Conservation (phyloP, 2,797 vertebrate genomes). For the Pygocentrus nattereri region DNA sequence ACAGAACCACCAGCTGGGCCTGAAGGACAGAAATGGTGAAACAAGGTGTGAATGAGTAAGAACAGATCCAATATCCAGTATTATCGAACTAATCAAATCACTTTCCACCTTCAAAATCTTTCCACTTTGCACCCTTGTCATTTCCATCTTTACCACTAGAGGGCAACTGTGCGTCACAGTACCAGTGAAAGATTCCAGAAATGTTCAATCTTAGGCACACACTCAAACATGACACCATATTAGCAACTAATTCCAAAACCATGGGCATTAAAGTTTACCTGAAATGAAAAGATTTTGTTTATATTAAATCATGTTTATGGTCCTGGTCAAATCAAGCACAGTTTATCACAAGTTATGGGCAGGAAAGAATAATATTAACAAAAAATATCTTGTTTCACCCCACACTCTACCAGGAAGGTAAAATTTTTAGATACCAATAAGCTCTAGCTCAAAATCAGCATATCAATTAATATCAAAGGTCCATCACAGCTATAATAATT, state of each 20-base stretch:
- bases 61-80: not conserved
- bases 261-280: not conserved
- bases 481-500: too few species aligned
- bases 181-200: not conserved
- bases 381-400: too few species aligned
- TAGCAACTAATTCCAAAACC: not conserved
- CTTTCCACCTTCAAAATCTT: not conserved
- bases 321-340: too few species aligned
- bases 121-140: not conserved
- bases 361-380: too few species aligned
- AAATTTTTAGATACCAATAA: too few species aligned
- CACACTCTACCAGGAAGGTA: too few species aligned
- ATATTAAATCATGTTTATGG: too few species aligned
- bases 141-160: not conserved
- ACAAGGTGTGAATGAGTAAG: not conserved
- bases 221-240: not conserved
- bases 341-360: too few species aligned
- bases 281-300: too few species aligned
- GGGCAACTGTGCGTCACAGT: not conserved
- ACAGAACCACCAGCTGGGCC: constrained; percentile 96
- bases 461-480: too few species aligned
- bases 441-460: too few species aligned
- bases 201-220: not conserved
- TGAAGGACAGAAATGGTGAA: constrained; percentile 57
- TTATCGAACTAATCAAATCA: not conserved